Conservation (phyloP, 2,888 invertebrate genomes). For the Timema podura region DNA sequence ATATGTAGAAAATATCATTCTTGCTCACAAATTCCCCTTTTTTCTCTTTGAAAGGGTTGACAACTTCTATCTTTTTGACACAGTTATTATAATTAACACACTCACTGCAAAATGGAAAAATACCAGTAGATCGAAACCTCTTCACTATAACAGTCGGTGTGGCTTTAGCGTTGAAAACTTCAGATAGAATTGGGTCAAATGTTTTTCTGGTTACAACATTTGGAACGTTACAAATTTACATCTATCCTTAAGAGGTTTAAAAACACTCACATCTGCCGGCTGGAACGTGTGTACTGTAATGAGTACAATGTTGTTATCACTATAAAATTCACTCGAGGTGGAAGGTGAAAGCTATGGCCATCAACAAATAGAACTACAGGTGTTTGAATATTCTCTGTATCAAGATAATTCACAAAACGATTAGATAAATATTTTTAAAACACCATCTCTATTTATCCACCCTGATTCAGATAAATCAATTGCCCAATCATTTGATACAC, state of each 20-base stretch:
- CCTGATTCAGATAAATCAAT: not conserved
- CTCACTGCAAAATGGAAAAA: not conserved
- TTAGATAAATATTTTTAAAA: slow-evolving; percentile 9
- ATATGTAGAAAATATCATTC: not conserved
- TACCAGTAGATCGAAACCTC: not conserved
- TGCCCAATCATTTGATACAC: slow-evolving; percentile 34
- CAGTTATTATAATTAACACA: slow-evolving; percentile 5
- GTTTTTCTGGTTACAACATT: slow-evolving; percentile 8
- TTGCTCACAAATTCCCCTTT: not conserved
- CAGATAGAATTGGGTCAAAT: not conserved
- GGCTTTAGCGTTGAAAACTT: slow-evolving; percentile 1
- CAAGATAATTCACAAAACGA: slow-evolving; percentile 6
- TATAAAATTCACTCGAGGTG: not conserved
- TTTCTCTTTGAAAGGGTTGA: not conserved
- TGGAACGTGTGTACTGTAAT: slow-evolving; percentile 7
- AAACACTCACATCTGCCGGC: slow-evolving; percentile 3
- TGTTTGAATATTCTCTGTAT: not conserved
- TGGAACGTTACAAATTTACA: not conserved
- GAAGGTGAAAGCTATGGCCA: not conserved
- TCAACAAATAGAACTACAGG: slow-evolving; percentile 7
- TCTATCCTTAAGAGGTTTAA: not conserved
- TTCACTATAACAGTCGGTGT: not conserved
- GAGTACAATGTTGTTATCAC: not conserved
- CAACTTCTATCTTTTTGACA: not conserved
- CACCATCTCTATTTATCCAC: slow-evolving; percentile 8